Percentiles rank a stretch among this genome's conserved stretches.
phyloP scores from a whole-genome alignment of 2,113 vertebrate genomes.

The Arvicanthis niloticus region DNA sequence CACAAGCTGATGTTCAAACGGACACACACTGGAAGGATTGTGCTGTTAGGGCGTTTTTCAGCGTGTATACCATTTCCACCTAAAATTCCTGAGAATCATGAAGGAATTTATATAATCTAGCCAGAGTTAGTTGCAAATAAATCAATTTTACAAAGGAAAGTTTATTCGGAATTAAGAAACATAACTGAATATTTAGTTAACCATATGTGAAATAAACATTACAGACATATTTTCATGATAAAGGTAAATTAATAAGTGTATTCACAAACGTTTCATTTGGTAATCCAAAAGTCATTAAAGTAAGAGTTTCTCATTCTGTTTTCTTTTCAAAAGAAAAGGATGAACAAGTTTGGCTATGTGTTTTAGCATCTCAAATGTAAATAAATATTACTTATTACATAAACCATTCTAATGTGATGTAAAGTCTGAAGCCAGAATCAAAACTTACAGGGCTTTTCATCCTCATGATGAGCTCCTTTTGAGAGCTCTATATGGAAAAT shows the following conservation, averaged over 20 bases:
- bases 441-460: not conserved
- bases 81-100: not conserved
- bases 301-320: not conserved
- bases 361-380: constrained; percentile 37
- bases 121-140: not conserved
- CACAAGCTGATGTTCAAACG: not conserved
- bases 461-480: not conserved
- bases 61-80: not conserved
- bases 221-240: not conserved
- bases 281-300: not conserved
- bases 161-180: constrained; percentile 5
- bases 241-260: not conserved
- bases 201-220: not conserved
- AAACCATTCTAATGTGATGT: not conserved
- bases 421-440: constrained; percentile 19
- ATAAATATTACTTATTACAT: not conserved
- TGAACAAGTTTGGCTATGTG: constrained; percentile 15
- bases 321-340: constrained; percentile 10
- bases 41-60: not conserved
- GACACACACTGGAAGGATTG: not conserved
- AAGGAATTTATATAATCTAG: not conserved
- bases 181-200: constrained; percentile 15
- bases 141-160: constrained; percentile 4
- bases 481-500: constrained; percentile 52
- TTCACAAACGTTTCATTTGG: not conserved